Conservation (phyloP, 2,113 vertebrate genomes). For the Anguilla rostrata region DNA sequence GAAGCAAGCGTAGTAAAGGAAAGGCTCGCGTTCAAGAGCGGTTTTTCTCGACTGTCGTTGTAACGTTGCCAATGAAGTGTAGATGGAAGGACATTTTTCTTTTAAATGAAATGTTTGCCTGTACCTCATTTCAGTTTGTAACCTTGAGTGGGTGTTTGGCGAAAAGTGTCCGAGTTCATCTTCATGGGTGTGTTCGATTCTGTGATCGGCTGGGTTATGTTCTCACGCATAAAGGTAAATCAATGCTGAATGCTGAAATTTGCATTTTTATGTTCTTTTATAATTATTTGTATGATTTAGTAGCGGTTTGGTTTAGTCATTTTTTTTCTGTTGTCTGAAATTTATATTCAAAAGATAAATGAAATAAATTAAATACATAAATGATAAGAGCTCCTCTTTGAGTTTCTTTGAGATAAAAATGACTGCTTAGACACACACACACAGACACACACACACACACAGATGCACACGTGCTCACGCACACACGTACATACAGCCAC, state of each 20-base stretch:
- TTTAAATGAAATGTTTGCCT: neutral
- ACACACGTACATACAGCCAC: too few relatives aligned
- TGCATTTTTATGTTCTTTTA: neutral
- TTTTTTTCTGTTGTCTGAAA: slow-evolving; percentile 9
- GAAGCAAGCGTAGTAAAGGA: neutral
- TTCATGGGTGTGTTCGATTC: neutral
- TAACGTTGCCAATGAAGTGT: neutral
- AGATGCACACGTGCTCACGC: too few relatives aligned
- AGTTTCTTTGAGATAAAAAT: neutral
- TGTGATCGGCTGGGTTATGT: neutral
- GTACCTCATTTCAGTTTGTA: slow-evolving; percentile 1
- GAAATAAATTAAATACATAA: slow-evolving; percentile 5
- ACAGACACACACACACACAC: too few relatives aligned
- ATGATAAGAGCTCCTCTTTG: neutral
- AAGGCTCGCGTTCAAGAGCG: neutral
- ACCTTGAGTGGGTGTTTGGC: neutral
- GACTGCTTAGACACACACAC: too few relatives aligned
- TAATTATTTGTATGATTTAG: slow-evolving; percentile 10
- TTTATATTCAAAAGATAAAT: slow-evolving; percentile 9
- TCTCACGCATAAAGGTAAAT: neutral
- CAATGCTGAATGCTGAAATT: neutral
- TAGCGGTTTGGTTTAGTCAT: neutral
- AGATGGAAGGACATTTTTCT: neutral
- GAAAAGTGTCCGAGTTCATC: neutral
- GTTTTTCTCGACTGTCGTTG: neutral